These are phyloP conservation scores for Theocolax elegans DNA, from an alignment of 1,140 invertebrate genomes.

Conservation along the genomic window DNA sequence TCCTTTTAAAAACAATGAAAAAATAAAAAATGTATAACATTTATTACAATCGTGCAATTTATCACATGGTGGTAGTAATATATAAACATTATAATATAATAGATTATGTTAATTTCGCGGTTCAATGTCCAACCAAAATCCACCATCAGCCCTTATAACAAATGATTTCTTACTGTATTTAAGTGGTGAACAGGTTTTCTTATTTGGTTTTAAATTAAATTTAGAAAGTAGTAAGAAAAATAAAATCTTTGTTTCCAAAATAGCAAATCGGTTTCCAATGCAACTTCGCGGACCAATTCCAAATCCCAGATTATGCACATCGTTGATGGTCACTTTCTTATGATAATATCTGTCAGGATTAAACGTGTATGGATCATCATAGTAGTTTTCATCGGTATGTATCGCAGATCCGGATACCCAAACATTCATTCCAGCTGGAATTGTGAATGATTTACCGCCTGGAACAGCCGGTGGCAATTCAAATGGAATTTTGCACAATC, in stretches of 20 bases:
- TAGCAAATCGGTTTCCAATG: slow-evolving; percentile 48
- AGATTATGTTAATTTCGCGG: too few species aligned
- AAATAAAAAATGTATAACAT: too few species aligned
- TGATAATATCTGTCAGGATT: slow-evolving; percentile 69
- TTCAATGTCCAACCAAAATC: slow-evolving; percentile 40
- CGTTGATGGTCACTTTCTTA: slow-evolving; percentile 49
- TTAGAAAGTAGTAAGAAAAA: slow-evolving; percentile 38
- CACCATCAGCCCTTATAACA: slow-evolving; percentile 2
- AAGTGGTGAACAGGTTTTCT: slow-evolving; percentile 35
- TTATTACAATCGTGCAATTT: too few species aligned
- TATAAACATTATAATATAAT: too few species aligned
- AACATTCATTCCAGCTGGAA: slow-evolving; percentile 67
- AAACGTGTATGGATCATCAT: slow-evolving; percentile 69
- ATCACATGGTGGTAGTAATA: too few species aligned
- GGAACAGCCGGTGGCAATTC: slow-evolving; percentile 58
- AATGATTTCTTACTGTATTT: slow-evolving; percentile 24
- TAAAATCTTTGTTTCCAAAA: slow-evolving; percentile 38
- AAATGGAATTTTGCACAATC: slow-evolving; percentile 59
- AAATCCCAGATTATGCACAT: slow-evolving; percentile 52
- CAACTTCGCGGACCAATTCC: slow-evolving; percentile 49
- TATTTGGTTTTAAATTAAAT: slow-evolving; percentile 26
- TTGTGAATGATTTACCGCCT: slow-evolving; percentile 61
- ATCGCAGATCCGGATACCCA: slow-evolving; percentile 61
- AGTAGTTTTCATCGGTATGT: slow-evolving; percentile 68
- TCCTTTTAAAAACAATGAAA: too few species aligned